phyloP scores from a whole-genome alignment of 2,797 vertebrate species.

The Huso huso region DNA sequence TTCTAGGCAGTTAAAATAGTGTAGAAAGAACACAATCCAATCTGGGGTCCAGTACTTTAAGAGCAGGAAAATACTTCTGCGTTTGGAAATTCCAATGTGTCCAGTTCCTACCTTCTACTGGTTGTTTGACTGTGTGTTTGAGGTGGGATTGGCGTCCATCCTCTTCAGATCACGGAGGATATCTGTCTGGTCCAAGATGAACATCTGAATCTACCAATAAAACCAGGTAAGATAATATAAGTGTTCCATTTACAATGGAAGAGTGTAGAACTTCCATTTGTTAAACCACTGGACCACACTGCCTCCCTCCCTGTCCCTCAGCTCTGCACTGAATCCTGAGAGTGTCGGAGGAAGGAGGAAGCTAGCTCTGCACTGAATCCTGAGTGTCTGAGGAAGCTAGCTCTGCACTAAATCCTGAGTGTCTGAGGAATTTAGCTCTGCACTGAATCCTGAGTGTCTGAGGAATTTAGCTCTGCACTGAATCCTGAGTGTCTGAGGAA shows the following conservation, averaged over 20 bases:
- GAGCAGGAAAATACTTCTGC: no score
- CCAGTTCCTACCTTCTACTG: no score
- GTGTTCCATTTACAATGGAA: background rate
- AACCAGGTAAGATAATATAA: constrained; percentile 6
- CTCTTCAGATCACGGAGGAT: constrained; percentile 34
- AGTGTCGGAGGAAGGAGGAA: background rate
- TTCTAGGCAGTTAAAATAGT: no score
- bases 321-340: background rate
- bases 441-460: constrained; percentile 32
- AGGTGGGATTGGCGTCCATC: background rate
- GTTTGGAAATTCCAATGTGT: no score
- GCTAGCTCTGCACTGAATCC: background rate
- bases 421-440: background rate
- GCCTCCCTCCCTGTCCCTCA: background rate
- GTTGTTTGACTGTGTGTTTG: no score
- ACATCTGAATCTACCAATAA: constrained; percentile 58
- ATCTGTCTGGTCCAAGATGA: constrained; percentile 47
- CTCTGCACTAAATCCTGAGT: background rate
- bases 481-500: no score
- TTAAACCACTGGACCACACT: constrained; percentile 3
- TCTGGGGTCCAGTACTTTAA: no score
- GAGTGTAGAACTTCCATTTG: background rate
- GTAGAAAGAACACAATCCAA: no score
- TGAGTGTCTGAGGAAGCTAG: background rate
- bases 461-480: background rate